These are phyloP conservation scores for Mustelus asterias DNA, from an alignment of 2,113 vertebrate species.

Conservation along the genomic window DNA sequence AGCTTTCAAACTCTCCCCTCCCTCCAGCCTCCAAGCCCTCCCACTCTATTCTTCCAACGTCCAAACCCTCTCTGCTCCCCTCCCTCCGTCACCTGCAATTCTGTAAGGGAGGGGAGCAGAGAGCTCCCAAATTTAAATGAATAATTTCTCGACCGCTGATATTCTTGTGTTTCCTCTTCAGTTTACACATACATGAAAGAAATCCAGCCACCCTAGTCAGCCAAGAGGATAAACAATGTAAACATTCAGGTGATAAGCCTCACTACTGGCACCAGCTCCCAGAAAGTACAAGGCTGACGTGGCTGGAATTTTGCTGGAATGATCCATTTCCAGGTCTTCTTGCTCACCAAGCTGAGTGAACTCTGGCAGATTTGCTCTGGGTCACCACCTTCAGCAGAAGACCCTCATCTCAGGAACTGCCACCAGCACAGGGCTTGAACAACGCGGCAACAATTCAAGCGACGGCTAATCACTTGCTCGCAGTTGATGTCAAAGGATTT, in stretches of 20 bases:
- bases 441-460: neutral
- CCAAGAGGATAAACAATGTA: neutral
- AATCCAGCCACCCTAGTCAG: neutral
- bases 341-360: neutral
- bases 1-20: no score
- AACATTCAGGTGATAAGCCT: neutral
- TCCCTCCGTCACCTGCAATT: no score
- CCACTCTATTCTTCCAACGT: no score
- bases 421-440: neutral
- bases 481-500: neutral
- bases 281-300: neutral
- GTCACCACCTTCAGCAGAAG: neutral
- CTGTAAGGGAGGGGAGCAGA: no score
- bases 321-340: neutral
- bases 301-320: neutral
- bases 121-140: neutral
- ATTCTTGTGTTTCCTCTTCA: neutral
- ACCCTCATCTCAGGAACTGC: neutral
- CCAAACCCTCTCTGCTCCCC: no score
- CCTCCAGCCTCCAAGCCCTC: no score
- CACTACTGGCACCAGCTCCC: neutral
- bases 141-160: neutral
- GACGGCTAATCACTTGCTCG: neutral
- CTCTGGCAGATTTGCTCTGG: neutral
- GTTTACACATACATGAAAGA: neutral